A percentile compares a stretch with the other conserved stretches of the same genome.
Evolutionary conservation across 2,888 invertebrate species (phyloP).

Genomic region (Ecdyonurus torrentis): DNA sequence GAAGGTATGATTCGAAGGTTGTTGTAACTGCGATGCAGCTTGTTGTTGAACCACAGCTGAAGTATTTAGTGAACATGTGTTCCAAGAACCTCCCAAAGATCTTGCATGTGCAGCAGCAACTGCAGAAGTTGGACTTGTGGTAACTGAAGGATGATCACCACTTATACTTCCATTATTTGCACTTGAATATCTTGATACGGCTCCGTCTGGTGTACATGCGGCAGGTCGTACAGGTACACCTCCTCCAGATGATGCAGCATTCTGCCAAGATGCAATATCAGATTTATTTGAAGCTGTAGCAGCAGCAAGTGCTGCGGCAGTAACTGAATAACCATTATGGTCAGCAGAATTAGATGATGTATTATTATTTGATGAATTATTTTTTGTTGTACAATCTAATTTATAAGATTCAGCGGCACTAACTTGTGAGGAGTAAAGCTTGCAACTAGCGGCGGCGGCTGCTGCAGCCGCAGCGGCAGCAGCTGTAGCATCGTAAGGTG

Average conservation of each 20-base stretch:
- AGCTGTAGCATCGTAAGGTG: constrained; percentile 80
- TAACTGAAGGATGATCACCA: not conserved
- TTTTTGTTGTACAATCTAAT: constrained; percentile 17
- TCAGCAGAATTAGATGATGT: constrained; percentile 14
- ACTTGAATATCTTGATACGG: constrained; percentile 18
- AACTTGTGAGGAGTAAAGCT: constrained; percentile 46
- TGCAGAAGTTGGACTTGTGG: constrained; percentile 12
- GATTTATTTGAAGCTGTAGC: constrained; percentile 25
- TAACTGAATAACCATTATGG: constrained; percentile 44
- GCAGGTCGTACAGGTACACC: constrained; percentile 58
- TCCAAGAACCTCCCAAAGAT: constrained; percentile 53
- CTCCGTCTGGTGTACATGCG: constrained; percentile 66
- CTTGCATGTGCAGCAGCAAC: constrained; percentile 22
- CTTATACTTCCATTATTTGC: constrained; percentile 23
- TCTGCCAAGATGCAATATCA: constrained; percentile 50
- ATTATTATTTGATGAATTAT: not conserved
- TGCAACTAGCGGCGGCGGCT: constrained; percentile 51
- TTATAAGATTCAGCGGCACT: constrained; percentile 14
- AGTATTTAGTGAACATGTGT: constrained; percentile 72
- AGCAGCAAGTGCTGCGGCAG: constrained; percentile 43
- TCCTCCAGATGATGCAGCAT: constrained; percentile 31
- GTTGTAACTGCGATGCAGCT: constrained; percentile 69
- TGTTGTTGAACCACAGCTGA: constrained; percentile 37
- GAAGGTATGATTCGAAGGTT: constrained; percentile 83
- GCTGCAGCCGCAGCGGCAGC: constrained; percentile 26